phyloP scores from a whole-genome alignment of 2,113 vertebrate genomes.

The Cryptomyrus ogoouensis region DNA sequence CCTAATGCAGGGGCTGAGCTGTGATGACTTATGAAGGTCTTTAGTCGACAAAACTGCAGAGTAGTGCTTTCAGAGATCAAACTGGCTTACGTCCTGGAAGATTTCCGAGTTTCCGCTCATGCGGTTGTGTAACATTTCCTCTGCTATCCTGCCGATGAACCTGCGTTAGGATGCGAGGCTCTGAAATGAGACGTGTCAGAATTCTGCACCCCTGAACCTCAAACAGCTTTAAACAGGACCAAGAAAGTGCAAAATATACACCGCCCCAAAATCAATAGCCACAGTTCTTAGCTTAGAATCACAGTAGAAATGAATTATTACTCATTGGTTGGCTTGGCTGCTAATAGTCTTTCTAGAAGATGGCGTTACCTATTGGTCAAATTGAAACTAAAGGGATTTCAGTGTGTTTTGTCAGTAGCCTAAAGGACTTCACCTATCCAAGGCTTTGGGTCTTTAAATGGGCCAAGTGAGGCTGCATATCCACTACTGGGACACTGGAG shows the following conservation, averaged over 20 bases:
- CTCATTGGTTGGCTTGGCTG: background rate
- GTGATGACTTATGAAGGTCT: background rate
- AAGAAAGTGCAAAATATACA: background rate
- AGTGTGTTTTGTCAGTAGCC: background rate
- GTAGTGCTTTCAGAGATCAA: background rate
- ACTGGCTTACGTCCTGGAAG: background rate
- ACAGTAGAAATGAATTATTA: background rate
- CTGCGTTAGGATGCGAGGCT: background rate
- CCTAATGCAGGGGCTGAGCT: background rate
- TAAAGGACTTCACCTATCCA: background rate
- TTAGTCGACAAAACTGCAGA: background rate
- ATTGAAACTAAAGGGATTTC: background rate
- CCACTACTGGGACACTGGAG: background rate
- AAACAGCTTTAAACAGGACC: background rate
- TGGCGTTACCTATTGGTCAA: background rate
- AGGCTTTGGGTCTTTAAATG: background rate
- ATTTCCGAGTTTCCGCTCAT: background rate
- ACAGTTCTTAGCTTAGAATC: background rate
- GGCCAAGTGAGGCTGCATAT: background rate
- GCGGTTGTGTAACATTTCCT: background rate
- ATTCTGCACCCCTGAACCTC: background rate
- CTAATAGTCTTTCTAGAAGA: background rate
- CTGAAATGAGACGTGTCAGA: background rate
- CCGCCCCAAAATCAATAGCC: background rate
- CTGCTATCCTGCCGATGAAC: background rate